Evolutionary conservation across 2,113 vertebrate genomes (phyloP), one percentile per base, ranked within the genome.

Genomic region (Montifringilla adamsi): DNA sequence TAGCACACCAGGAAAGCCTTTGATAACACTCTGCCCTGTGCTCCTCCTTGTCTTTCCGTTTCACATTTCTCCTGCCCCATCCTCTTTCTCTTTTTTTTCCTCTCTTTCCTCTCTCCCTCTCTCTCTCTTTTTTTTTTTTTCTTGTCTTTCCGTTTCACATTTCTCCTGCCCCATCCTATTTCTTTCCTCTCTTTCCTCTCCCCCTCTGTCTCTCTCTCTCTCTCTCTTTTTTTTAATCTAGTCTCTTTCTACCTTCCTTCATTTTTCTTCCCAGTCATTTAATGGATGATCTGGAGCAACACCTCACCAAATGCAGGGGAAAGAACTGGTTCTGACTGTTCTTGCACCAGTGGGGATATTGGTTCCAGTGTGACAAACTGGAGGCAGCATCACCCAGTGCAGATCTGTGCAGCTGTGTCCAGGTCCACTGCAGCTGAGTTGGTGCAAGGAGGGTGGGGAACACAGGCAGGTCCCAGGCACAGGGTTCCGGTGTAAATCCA

Each of bases 1-100:
- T 96, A 96, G 89, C 44, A 46, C 82, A 90, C 93, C 77, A 14
- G 1, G 1, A 56, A 94, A 92, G 80, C 63, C 84, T 96, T 94
- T 95, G 93, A 90, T 76, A 94, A 81, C 22, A 0, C 69, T 67
- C 80, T 93, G 88, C 76, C 86, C 87, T 4, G 0, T 50, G 56
- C 67, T 80, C 70, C 87, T 86, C 83, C 76, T 87, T 30, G 24
- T n/a, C 37, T 55, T 72, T 53, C 15, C n/a, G 22, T 68, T 59
- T 37, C 11, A 8, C 39, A 27, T 90, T 73, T 89, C 67, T 67
- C 53, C 46, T 79, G 31, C 33, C 14, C 21, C 24, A 10, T 68
- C 44, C 12, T 41, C 22, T 59, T 69, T 28, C 4, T 27, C 21
- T 56, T 19, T 59, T 41, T 19, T 46, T 13, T 3, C 8, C 7